A percentile compares a stretch with the other conserved stretches of the same genome.
phyloP scores from a whole-genome alignment of 1,140 invertebrate genomes.

The Pachypsylla venusta region DNA sequence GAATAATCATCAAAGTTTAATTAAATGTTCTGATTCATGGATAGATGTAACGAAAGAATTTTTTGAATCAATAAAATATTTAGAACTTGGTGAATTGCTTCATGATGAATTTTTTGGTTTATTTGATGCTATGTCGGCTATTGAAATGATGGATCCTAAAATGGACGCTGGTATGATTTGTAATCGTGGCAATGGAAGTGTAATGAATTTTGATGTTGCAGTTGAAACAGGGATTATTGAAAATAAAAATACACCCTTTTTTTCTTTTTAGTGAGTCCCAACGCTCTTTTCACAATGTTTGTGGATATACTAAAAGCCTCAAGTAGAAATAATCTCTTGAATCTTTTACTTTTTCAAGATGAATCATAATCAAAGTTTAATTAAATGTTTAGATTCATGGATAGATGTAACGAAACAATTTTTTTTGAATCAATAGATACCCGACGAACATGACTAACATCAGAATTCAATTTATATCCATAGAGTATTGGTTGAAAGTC shows the following conservation, averaged over 20 bases:
- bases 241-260: neutral
- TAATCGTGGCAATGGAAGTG: conserved; percentile 67
- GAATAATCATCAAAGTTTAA: no score
- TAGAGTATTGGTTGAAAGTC: conserved; percentile 90
- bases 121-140: conserved; percentile 98
- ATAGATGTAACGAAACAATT: conserved; percentile 13
- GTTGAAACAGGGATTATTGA: conserved; percentile 42
- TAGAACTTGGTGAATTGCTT: conserved; percentile 72
- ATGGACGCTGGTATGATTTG: conserved; percentile 99
- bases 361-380: no score
- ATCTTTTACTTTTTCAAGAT: no score
- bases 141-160: conserved; percentile 99
- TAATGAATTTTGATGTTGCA: conserved; percentile 76
- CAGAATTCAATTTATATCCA: conserved; percentile 71
- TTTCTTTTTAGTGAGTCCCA: no score
- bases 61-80: conserved; percentile 28
- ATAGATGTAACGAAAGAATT: conserved; percentile 13
- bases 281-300: no score
- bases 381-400: no score
- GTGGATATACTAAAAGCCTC: no score
- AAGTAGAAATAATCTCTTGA: no score
- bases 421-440: no score
- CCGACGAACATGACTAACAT: no score
- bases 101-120: conserved; percentile 85
- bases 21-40: no score